Evolutionary conservation across 2,888 invertebrate genomes (phyloP), one percentile per base, ranked within the genome.

Genomic region (Phasia obesa): DNA sequence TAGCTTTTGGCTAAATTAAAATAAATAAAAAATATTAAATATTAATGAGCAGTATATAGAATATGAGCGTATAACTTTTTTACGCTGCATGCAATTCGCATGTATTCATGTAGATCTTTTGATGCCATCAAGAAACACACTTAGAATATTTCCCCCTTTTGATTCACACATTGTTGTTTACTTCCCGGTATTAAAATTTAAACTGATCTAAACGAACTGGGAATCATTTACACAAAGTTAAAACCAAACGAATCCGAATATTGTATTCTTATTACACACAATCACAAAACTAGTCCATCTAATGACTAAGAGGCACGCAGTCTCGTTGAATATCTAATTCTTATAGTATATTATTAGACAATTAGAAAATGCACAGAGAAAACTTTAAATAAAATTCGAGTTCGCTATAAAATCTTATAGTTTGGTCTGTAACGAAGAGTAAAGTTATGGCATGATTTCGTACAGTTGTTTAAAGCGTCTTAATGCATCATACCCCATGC

Each of bases 301-400:
- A 86, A 85, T 78, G 81, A 74, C 70, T 69, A 55, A 60, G 27
- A 82, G 73, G 78, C 86, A 86, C 85, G 86, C 85, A 86, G 75
- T 71, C 76, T 80, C 11, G 42, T 23, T 73, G 31, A 60, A 67
- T 27, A 53, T 27, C 25, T 44, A 31, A 25, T 7, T 23, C 11
- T 17, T 35, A 71, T 19, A 47, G 4, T 53, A 64, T 0, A 9
- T 2, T 17, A n/a, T 7, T 23, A 25, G 11, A 31, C 17, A 19
- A 17, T 17, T 31, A 53, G 2, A 67, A 42, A 25, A 21, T 11
- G 25, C 23, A n/a, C 11, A 25, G 15, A 42, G 19, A 9, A 31
- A 19, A 25, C 3, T 42, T n/a, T 6, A 23, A 55, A 42, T 55
- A 42, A 42, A 44, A 55, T 42, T 27, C 17, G 7, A 23, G 15